phyloP scores from a whole-genome alignment of 2,888 invertebrate species.

The Hecatera dysodea region DNA sequence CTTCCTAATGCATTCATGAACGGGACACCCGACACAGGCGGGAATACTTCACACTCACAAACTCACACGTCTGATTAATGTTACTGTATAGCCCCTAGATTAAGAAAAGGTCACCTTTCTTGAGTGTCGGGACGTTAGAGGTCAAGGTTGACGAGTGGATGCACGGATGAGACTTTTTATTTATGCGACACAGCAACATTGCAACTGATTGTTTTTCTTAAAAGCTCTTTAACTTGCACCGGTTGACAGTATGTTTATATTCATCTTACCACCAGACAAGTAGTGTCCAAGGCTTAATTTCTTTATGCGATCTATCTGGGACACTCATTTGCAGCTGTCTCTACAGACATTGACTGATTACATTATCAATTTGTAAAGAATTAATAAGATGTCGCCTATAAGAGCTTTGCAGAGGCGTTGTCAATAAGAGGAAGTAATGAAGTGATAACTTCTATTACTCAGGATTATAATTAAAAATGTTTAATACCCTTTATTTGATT shows the following conservation, averaged over 20 bases:
- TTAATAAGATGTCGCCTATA: neutral
- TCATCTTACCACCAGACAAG: neutral
- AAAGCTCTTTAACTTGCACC: neutral
- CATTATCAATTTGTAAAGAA: constrained; percentile 8
- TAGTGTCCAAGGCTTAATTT: neutral
- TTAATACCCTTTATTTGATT: constrained; percentile 2
- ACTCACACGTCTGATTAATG: constrained; percentile 30
- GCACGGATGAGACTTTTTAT: constrained; percentile 4
- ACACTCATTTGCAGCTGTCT: constrained; percentile 2
- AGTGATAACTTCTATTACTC: constrained; percentile 5
- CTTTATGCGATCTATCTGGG: neutral
- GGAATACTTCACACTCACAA: constrained; percentile 48
- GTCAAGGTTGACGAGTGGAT: constrained; percentile 12
- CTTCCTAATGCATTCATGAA: constrained; percentile 76
- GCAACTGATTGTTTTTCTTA: constrained; percentile 1
- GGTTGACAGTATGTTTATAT: neutral
- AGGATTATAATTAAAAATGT: constrained; percentile 11
- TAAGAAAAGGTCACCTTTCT: constrained; percentile 26
- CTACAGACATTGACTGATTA: constrained; percentile 2
- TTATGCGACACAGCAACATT: constrained; percentile 5
- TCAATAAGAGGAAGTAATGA: neutral
- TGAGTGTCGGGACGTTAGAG: neutral
- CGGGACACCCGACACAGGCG: constrained; percentile 59
- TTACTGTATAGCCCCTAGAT: constrained; percentile 4
- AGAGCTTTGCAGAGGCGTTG: neutral